Base-by-base conservation (phyloP, 2,113 vertebrate genomes). In the Phyllostomus hastatus region DNA sequence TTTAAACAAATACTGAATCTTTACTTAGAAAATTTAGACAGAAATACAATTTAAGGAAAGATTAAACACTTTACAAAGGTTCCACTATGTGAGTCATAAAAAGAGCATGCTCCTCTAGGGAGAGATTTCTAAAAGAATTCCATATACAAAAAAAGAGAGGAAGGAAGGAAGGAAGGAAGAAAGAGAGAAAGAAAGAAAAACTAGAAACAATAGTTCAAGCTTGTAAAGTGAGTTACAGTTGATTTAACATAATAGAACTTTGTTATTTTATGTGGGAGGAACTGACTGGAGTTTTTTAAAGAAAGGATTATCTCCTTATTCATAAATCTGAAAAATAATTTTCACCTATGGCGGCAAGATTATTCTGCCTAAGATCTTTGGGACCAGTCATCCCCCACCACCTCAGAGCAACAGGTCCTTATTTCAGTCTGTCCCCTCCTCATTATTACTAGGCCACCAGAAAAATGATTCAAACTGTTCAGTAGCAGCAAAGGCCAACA, bases 11-110 rank as follows among this genome's bases (percentile, higher is more conserved):
- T 43, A 80, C 57, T 57, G 46, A 80, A 87, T 64, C 85, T 43
- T 81, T 96, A 91, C 84, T 91, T 96, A 38, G 50, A 84, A 92
- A 90, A 43, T 76, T 92, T 95, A 88, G 28, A 80, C 52, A 88
- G 95, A 94, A 96, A 81, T 33, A 66, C 66, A 94, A 92, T 85
- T 76, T 90, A 95, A 87, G 52, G n/a, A 64, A 14, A 43, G 50
- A 95, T 46, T 69, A 92, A 94, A 84, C 26, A 75, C 16, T 67
- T 97, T 52, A 75, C 33, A 81, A 90, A 90, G 35, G 26, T 70
- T 92, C 54, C 3, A 52, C 41, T 75, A 84, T 12, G 31, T 70
- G 75, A 89, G 85, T 96, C 73, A 89, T 48, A 93, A 97, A 95
- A 95, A 83, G 1, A 92, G 50, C 50, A 94, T 26, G 28, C 17